Evolutionary conservation across 2,113 vertebrate species (phyloP).

Genomic region (Trogon melanurus): DNA sequence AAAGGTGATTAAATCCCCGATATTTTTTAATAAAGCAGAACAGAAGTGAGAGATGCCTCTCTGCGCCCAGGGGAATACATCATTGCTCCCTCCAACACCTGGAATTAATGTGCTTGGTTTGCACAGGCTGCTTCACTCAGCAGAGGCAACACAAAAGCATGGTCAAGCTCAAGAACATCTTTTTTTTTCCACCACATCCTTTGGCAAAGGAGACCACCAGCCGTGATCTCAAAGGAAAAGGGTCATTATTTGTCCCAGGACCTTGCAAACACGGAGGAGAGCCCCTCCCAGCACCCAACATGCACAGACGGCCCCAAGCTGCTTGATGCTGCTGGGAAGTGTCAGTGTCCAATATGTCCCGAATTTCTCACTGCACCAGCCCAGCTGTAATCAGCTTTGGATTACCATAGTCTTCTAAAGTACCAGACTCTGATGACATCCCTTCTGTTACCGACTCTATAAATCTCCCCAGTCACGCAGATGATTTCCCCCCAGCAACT

Average conservation of each 20-base stretch:
- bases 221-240: background rate
- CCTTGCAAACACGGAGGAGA: background rate
- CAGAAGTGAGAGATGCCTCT: background rate
- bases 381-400: slow-evolving; percentile 46
- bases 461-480: slow-evolving; percentile 1
- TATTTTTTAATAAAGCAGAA: background rate
- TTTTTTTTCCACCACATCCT: background rate
- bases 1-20: background rate
- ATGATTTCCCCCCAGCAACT: background rate
- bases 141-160: background rate
- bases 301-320: fast-evolving
- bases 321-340: background rate
- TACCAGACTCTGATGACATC: background rate
- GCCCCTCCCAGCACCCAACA: fast-evolving
- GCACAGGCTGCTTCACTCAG: background rate
- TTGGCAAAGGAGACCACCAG: background rate
- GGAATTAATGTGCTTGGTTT: background rate
- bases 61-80: fast-evolving
- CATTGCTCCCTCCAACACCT: background rate
- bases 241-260: background rate
- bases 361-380: background rate
- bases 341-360: background rate
- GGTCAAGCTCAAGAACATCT: background rate
- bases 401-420: slow-evolving; percentile 7
- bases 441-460: background rate